Evolutionary conservation across 2,797 vertebrate species (phyloP).

Genomic region (Phataginus tricuspis): DNA sequence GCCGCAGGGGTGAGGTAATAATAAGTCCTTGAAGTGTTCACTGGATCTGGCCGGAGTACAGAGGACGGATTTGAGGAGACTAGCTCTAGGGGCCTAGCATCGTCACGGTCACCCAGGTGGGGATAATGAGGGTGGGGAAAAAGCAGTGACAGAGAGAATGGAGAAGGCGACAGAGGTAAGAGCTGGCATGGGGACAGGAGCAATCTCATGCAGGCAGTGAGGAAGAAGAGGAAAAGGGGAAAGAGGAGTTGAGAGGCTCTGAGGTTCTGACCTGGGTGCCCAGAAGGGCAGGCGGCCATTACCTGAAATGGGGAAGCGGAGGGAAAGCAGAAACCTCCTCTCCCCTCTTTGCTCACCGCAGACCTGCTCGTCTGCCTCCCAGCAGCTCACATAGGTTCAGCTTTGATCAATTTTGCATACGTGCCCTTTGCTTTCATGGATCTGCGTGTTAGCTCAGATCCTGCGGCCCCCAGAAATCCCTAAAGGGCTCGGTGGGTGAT

Average conservation of each 20-base stretch:
- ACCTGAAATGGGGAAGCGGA: slow-evolving; percentile 29
- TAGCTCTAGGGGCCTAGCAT: background rate
- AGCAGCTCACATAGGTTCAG: fast-evolving
- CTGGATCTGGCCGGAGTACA: background rate
- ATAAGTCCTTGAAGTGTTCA: background rate
- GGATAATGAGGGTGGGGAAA: background rate
- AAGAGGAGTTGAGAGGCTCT: background rate
- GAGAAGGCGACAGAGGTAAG: background rate
- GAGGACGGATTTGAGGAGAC: background rate
- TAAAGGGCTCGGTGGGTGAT: background rate
- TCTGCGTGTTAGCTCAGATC: background rate
- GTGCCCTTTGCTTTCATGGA: background rate
- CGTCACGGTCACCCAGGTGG: background rate
- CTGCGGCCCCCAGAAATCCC: background rate
- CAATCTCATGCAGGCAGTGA: fast-evolving
- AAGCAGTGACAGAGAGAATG: background rate
- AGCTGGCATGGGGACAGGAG: background rate
- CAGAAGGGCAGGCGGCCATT: background rate
- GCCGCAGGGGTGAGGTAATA: background rate
- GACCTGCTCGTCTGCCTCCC: background rate
- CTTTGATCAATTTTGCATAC: background rate
- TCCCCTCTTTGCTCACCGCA: background rate
- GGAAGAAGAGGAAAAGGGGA: background rate
- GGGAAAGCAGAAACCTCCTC: background rate
- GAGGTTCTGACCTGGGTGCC: background rate